These are phyloP conservation scores for Holacanthus passer DNA, from an alignment of 2,113 vertebrate species.

Conservation along the genomic window DNA sequence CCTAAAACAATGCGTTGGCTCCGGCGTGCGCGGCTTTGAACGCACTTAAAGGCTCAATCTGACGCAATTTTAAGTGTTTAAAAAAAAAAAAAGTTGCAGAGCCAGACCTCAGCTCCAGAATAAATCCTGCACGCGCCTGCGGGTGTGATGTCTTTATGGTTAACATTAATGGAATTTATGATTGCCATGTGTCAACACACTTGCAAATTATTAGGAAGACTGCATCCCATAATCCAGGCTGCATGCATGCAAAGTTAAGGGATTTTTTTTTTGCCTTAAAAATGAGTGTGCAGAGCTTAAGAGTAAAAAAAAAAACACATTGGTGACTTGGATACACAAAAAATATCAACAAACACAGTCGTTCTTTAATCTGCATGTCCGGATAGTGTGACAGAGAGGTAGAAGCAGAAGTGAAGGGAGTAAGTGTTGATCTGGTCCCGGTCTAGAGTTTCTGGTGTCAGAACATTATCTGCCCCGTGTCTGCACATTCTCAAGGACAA, in stretches of 20 bases:
- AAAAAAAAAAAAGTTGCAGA: too few relatives aligned
- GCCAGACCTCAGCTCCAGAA: slow-evolving; percentile 43
- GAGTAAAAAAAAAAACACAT: background rate
- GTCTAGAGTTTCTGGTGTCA: slow-evolving; percentile 87
- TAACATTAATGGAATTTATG: slow-evolving; percentile 42
- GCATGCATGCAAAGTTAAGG: background rate
- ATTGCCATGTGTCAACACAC: slow-evolving; percentile 51
- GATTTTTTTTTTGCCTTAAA: slow-evolving; percentile 15
- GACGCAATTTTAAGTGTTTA: too few relatives aligned
- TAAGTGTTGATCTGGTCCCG: slow-evolving; percentile 81
- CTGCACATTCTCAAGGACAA: slow-evolving; percentile 89
- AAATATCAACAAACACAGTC: slow-evolving; percentile 14
- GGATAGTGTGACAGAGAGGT: slow-evolving; percentile 56
- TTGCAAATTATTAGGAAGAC: background rate
- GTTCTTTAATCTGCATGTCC: slow-evolving; percentile 20
- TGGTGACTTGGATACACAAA: background rate
- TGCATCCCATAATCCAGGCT: background rate
- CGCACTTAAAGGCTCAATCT: slow-evolving; percentile 34
- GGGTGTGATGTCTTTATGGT: slow-evolving; percentile 47
- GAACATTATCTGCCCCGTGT: slow-evolving; percentile 87
- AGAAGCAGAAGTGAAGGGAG: slow-evolving; percentile 66
- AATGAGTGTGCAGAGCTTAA: background rate
- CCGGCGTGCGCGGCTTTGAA: slow-evolving; percentile 41
- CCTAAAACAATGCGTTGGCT: slow-evolving; percentile 31
- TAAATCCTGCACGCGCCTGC: slow-evolving; percentile 42